Base-by-base conservation (phyloP, 2,888 invertebrate species). In the Drosophila nr. perissopoda region DNA sequence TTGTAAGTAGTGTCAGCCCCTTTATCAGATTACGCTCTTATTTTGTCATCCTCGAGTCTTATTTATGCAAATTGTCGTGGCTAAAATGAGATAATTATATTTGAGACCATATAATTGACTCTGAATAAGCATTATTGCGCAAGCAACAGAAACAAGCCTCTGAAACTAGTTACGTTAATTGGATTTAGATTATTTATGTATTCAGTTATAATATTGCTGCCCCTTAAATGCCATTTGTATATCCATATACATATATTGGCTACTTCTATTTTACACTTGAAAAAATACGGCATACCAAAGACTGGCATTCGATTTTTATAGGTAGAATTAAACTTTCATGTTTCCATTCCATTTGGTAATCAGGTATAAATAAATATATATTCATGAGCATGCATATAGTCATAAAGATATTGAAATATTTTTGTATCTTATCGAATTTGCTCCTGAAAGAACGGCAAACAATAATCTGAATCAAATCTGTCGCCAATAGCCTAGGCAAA, bases 361-460 rank as follows among this genome's bases (percentile, higher is more conserved):
- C 46, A 4, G 46, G 21, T 21, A 16, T 21, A 46, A 46, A 21
- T 46, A 21, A 21, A 46, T 21, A 21, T 46, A 46, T 46, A 21
- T 46, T 46, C 21, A 13, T 46, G 7, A 57, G 27, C 18, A 49
- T 11, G 10, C 18, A 27, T 29, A 16, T 7, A 27, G 70, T 25
- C 75, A 66, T 77, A 77, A 77, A 77, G 57, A 75, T 74, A 70
- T 56, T 3, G 18, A 53, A 52, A 40, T 57, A 51, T 36, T 75
- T 62, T n/a, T 10, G 48, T 2, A 4, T 29, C 48, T 73, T 60
- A 73, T 63, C 76, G 34, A 25, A 31, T 27, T 18, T 10, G 54
- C 10, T 21, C 4, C 34, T n/a, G 8, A 6, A 33, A 54, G 25
- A 25, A 21, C 2, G 21, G 33, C 25, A 16, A 51, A 62, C 58